A percentile compares a stretch with the other conserved stretches of the same genome.
Evolutionary conservation across 2,113 vertebrate species (phyloP).

Genomic region (Perca schrenkii): DNA sequence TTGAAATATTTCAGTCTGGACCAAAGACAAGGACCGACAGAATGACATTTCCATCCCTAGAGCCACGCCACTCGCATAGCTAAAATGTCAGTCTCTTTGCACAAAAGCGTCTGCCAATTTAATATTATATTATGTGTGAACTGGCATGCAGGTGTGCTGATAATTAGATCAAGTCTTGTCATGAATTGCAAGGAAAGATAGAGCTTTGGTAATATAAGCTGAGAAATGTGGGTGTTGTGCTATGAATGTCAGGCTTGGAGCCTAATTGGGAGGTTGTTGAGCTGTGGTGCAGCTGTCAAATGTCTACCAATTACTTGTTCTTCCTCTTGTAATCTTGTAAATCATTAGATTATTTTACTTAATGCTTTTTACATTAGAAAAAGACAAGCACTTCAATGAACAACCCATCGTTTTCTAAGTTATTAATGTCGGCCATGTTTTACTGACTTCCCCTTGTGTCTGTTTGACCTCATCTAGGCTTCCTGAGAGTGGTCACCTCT

Average conservation of each 20-base stretch:
- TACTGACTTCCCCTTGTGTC: slow-evolving; percentile 16
- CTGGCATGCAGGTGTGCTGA: slow-evolving; percentile 36
- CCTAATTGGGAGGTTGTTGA: slow-evolving; percentile 60
- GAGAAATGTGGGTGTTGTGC: slow-evolving; percentile 18
- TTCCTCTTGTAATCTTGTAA: slow-evolving; percentile 38
- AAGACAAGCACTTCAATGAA: slow-evolving; percentile 4
- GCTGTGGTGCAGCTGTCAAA: slow-evolving; percentile 48
- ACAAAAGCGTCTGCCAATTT: not conserved
- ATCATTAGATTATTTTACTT: slow-evolving; percentile 51
- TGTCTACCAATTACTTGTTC: slow-evolving; percentile 44
- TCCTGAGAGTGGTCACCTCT: slow-evolving; percentile 4
- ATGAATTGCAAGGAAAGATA: slow-evolving; percentile 8
- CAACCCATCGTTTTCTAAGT: not conserved
- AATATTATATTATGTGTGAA: not conserved
- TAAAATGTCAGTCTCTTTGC: not conserved
- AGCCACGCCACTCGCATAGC: not conserved
- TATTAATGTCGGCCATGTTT: not conserved
- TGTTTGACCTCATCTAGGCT: slow-evolving; percentile 54
- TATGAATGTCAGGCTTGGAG: slow-evolving; percentile 41
- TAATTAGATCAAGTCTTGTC: slow-evolving; percentile 45
- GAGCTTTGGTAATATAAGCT: slow-evolving; percentile 45
- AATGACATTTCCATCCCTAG: too few species aligned
- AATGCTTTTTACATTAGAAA: slow-evolving; percentile 10
- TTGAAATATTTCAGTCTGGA: too few species aligned
- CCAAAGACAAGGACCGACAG: too few species aligned